phyloP scores from a whole-genome alignment of 2,888 invertebrate genomes.

The Drosophila dives region DNA sequence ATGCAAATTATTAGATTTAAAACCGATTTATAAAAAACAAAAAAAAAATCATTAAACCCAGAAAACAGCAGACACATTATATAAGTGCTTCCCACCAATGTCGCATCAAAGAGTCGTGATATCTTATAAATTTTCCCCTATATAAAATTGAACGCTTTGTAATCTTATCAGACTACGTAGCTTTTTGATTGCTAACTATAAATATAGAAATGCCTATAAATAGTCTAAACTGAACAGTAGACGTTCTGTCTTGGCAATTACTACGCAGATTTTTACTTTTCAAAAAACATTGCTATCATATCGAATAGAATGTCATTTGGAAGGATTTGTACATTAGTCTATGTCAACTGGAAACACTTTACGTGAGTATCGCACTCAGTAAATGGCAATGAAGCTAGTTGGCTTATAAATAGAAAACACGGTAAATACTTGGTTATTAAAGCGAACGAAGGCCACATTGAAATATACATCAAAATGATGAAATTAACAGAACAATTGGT shows the following conservation, averaged over 20 bases:
- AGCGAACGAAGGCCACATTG: not conserved
- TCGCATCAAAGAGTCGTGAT: conserved; percentile 30
- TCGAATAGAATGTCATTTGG: conserved; percentile 9
- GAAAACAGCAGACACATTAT: not conserved
- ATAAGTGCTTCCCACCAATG: conserved; percentile 15
- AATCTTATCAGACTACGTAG: conserved; percentile 62
- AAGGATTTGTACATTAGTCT: conserved; percentile 15
- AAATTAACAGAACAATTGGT: not conserved
- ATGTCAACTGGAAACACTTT: conserved; percentile 10
- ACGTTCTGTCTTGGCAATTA: conserved; percentile 38
- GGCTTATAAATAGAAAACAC: conserved; percentile 21
- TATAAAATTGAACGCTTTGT: conserved; percentile 43
- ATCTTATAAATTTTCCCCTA: conserved; percentile 29
- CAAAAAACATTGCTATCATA: conserved; percentile 6
- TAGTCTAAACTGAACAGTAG: conserved; percentile 43
- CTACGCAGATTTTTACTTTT: not conserved
- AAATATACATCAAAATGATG: not conserved
- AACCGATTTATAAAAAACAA: conserved; percentile 57
- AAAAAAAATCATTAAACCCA: conserved; percentile 2
- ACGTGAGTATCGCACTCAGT: conserved; percentile 11
- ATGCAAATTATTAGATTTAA: conserved; percentile 74
- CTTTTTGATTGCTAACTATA: conserved; percentile 67
- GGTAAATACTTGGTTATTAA: conserved; percentile 1
- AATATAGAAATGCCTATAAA: conserved; percentile 70
- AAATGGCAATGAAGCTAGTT: conserved; percentile 23